Conservation (phyloP, 2,113 vertebrate genomes). For the Tragelaphus scriptus region DNA sequence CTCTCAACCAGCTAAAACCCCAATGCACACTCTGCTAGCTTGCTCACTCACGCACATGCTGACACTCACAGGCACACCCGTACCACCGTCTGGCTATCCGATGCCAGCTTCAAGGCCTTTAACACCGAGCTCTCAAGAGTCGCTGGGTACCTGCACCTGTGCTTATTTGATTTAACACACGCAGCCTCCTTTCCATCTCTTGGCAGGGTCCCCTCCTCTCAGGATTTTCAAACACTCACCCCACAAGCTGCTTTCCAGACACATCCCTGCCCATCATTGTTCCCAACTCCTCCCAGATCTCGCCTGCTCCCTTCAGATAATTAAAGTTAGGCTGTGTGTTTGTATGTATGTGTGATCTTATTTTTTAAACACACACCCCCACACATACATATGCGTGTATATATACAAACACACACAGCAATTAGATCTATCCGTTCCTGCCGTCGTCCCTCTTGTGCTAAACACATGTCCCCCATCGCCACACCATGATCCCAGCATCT, state of each 20-base stretch:
- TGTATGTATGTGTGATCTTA: conserved; percentile 74
- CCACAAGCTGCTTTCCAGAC: conserved; percentile 31
- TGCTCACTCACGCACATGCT: background rate
- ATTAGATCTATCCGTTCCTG: conserved; percentile 54
- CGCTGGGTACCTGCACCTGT: background rate
- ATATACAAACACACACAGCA: conserved; percentile 72
- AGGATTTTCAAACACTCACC: conserved; percentile 24
- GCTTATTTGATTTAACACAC: background rate
- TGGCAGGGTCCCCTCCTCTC: background rate
- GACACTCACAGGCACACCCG: background rate
- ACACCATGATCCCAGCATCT: background rate
- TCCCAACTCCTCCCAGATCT: conserved; percentile 63
- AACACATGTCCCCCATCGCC: background rate
- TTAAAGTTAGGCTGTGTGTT: conserved; percentile 71
- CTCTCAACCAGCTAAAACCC: background rate
- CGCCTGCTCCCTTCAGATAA: conserved; percentile 66
- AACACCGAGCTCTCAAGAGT: background rate
- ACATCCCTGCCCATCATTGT: conserved; percentile 42
- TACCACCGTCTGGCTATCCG: background rate
- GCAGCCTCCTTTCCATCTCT: background rate
- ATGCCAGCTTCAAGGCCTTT: background rate
- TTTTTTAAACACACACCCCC: conserved; percentile 78
- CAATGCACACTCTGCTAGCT: background rate
- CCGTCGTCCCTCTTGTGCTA: conserved; percentile 7
- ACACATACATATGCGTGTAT: conserved; percentile 71